Evolutionary conservation across 1,140 invertebrate genomes (phyloP).

Genomic region (Hycleus cichorii): DNA sequence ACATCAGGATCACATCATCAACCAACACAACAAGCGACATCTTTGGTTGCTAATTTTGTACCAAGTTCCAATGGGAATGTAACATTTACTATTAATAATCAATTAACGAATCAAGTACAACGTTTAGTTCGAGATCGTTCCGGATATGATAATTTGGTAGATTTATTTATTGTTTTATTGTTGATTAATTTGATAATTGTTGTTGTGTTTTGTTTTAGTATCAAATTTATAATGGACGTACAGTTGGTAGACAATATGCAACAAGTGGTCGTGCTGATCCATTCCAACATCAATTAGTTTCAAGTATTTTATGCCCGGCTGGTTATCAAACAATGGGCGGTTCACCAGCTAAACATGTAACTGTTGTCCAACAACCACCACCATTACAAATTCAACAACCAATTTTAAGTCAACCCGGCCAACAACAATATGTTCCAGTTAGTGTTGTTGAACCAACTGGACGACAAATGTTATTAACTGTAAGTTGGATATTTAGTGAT

Average conservation of each 20-base stretch:
- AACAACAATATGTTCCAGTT: slow-evolving; percentile 81
- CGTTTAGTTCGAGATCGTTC: slow-evolving; percentile 56
- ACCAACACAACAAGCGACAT: slow-evolving; percentile 55
- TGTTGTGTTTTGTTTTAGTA: slow-evolving; percentile 51
- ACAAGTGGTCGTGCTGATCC: slow-evolving; percentile 54
- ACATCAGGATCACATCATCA: slow-evolving; percentile 47
- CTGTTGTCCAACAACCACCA: slow-evolving; percentile 69
- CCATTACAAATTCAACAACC: slow-evolving; percentile 61
- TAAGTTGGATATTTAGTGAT: slow-evolving; percentile 34
- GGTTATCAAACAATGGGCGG: slow-evolving; percentile 76
- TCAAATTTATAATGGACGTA: slow-evolving; percentile 76
- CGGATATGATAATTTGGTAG: slow-evolving; percentile 57
- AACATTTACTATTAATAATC: slow-evolving; percentile 82
- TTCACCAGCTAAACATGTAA: slow-evolving; percentile 80
- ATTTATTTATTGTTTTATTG: background rate
- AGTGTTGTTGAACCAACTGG: slow-evolving; percentile 77
- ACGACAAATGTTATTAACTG: slow-evolving; percentile 59
- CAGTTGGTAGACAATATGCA: slow-evolving; percentile 59
- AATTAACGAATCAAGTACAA: slow-evolving; percentile 65
- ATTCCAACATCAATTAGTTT: slow-evolving; percentile 81
- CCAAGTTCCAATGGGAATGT: slow-evolving; percentile 76
- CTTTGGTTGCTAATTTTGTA: slow-evolving; percentile 57
- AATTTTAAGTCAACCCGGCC: slow-evolving; percentile 60
- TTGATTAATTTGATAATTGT: background rate
- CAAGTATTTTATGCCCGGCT: slow-evolving; percentile 82